phyloP scores from a whole-genome alignment of 1,140 invertebrate genomes.

The Drosophila willistoni region DNA sequence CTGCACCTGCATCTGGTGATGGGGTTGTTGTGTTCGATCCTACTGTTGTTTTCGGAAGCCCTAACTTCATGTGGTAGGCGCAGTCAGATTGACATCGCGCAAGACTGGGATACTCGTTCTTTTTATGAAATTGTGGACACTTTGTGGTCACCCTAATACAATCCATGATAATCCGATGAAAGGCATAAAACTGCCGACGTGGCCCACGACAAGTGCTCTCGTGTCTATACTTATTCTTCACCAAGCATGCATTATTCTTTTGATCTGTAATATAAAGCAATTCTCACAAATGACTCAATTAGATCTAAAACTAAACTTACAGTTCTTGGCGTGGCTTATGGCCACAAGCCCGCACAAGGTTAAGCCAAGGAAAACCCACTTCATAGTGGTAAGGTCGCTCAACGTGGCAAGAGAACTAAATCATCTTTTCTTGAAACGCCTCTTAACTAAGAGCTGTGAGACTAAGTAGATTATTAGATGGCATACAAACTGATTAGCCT shows the following conservation, averaged over 20 bases:
- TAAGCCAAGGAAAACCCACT: not conserved
- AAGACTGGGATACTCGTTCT: conserved; percentile 33
- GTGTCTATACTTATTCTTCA: conserved; percentile 31
- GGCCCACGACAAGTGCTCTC: conserved; percentile 26
- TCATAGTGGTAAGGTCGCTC: conserved; percentile 8
- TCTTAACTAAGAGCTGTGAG: not conserved
- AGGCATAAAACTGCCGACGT: conserved; percentile 38
- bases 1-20: too few species aligned
- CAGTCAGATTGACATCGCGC: conserved; percentile 23
- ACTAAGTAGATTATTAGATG: too few species aligned
- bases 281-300: not conserved
- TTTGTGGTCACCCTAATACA: conserved; percentile 37
- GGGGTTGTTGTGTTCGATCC: too few species aligned
- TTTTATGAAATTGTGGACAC: conserved; percentile 7
- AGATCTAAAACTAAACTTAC: too few species aligned
- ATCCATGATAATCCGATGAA: conserved; percentile 47
- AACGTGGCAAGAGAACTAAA: not conserved
- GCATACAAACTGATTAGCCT: too few species aligned
- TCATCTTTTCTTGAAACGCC: not conserved
- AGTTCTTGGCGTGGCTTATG: not conserved
- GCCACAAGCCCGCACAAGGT: not conserved
- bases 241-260: conserved; percentile 32
- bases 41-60: not conserved
- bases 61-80: conserved; percentile 26
- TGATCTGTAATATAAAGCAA: not conserved